phyloP scores from a whole-genome alignment of 35 echinoderm and acorn worm species.

The Ophiothrix spiculata region DNA sequence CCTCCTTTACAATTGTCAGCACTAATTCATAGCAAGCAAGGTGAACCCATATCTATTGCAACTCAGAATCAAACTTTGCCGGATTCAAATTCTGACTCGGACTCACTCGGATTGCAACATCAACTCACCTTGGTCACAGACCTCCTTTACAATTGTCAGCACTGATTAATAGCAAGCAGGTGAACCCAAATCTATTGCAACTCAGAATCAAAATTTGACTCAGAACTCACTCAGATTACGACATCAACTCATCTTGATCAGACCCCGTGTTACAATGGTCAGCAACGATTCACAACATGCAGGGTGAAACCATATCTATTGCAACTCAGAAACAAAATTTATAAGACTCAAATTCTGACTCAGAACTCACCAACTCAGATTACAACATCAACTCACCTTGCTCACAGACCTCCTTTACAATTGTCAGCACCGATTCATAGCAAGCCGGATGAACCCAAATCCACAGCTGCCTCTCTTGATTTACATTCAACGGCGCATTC shows the following conservation, averaged over 20 bases:
- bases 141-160: too few species aligned
- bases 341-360: too few species aligned
- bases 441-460: constrained; percentile 87
- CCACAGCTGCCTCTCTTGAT: constrained; percentile 56
- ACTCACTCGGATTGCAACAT: too few species aligned
- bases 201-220: too few species aligned
- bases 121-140: too few species aligned
- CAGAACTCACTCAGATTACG: too few species aligned
- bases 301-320: not conserved
- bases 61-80: too few species aligned
- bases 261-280: not conserved
- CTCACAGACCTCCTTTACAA: not conserved
- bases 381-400: not conserved
- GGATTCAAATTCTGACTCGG: too few species aligned
- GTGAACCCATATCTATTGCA: not conserved
- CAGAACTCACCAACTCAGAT: too few species aligned
- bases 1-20: not conserved
- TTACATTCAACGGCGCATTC: not conserved
- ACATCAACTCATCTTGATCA: not conserved
- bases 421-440: not conserved
- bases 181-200: too few species aligned
- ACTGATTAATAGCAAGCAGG: too few species aligned
- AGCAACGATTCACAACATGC: not conserved
- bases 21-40: not conserved
- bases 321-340: too few species aligned